phyloP scores from a whole-genome alignment of 2,888 invertebrate species.

The Synergus japonicus region DNA sequence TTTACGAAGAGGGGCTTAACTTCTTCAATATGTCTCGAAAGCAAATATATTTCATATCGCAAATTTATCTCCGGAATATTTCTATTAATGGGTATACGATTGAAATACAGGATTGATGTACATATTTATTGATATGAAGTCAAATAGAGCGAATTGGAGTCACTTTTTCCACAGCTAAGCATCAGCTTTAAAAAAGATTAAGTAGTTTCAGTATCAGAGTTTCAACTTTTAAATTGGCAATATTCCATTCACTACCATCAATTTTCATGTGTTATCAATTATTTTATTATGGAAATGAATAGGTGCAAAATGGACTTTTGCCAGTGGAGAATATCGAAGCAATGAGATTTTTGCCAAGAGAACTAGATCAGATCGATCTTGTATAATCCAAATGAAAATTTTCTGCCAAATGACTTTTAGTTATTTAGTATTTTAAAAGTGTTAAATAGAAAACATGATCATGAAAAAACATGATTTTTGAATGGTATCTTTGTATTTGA shows the following conservation, averaged over 20 bases:
- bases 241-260: background rate
- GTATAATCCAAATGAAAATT: background rate
- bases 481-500: background rate
- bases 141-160: too few relatives aligned
- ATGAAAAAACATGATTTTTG: background rate
- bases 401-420: background rate
- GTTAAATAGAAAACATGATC: background rate
- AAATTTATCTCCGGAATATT: background rate
- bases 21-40: background rate
- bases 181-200: too few relatives aligned
- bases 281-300: constrained; percentile 1
- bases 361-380: background rate
- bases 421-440: background rate
- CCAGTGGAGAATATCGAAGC: background rate
- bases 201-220: too few relatives aligned
- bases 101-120: background rate
- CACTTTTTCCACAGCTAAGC: too few relatives aligned
- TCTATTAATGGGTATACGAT: background rate
- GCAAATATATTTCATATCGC: background rate
- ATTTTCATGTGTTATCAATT: constrained; percentile 16
- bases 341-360: constrained; percentile 8
- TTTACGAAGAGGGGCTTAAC: background rate
- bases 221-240: background rate
- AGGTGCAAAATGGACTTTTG: background rate
- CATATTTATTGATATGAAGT: background rate